phyloP scores from a whole-genome alignment of 2,888 invertebrate species.

The Drosophila phalerata region DNA sequence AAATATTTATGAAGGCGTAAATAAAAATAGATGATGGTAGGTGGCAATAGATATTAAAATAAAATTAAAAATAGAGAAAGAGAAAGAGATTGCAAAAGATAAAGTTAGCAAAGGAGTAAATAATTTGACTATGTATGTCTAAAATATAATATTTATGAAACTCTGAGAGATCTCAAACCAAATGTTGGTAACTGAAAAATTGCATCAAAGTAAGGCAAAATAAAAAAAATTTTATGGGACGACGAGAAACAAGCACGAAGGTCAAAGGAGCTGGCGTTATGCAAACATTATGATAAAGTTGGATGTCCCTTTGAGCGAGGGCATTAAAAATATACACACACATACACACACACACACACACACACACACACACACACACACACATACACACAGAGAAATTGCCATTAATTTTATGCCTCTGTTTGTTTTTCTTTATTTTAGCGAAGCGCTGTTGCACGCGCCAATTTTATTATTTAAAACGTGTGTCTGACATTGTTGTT shows the following conservation, averaged over 20 bases:
- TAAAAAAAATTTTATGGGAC: background rate
- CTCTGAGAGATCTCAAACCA: no score
- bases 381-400: conserved; percentile 28
- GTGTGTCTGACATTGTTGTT: conserved; percentile 62
- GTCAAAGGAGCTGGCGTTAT: conserved; percentile 23
- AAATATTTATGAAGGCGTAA: no score
- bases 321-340: conserved; percentile 12
- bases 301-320: conserved; percentile 8
- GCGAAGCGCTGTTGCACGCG: conserved; percentile 27
- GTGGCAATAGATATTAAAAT: no score
- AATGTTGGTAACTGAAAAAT: background rate
- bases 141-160: no score
- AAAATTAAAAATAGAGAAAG: no score
- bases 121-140: no score
- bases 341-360: conserved; percentile 1
- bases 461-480: conserved; percentile 62
- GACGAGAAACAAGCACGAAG: conserved; percentile 3
- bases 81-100: background rate
- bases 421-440: conserved; percentile 39
- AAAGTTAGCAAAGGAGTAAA: background rate
- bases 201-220: background rate
- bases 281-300: conserved; percentile 30
- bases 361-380: conserved; percentile 11
- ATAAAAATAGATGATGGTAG: no score
- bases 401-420: conserved; percentile 56